These are phyloP conservation scores for Raphicerus campestris DNA, from an alignment of 2,113 vertebrate genomes.

Conservation along the genomic window DNA sequence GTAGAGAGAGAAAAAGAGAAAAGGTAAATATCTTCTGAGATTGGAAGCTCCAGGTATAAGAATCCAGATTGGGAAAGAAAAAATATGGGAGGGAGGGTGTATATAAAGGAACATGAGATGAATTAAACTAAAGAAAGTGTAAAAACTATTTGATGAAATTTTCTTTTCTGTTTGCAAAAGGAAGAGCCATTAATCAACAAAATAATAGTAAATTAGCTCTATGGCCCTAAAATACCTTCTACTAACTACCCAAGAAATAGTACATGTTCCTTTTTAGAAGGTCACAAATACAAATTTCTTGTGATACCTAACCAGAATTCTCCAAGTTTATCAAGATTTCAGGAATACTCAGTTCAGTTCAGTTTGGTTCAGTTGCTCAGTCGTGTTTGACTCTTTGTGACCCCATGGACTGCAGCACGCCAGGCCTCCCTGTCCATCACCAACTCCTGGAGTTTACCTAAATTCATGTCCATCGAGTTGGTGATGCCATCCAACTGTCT, in stretches of 20 bases:
- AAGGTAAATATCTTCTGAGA: background rate
- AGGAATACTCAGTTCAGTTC: background rate
- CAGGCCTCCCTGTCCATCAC: background rate
- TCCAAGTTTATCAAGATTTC: background rate
- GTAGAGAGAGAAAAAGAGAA: background rate
- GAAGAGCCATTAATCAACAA: background rate
- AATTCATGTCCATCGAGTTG: background rate
- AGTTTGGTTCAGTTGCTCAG: background rate
- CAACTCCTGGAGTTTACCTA: background rate
- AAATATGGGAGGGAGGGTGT: background rate
- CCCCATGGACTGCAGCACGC: fast-evolving
- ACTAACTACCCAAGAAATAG: background rate
- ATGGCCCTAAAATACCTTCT: background rate
- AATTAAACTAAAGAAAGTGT: background rate
- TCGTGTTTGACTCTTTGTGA: fast-evolving
- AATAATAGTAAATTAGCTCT: background rate
- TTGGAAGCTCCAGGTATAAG: background rate
- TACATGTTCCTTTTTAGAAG: background rate
- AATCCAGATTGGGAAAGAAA: background rate
- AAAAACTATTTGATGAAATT: background rate
- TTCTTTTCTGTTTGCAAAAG: background rate
- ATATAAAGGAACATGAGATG: background rate
- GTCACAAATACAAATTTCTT: background rate
- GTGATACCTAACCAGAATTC: background rate
- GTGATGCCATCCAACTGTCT: background rate